These are phyloP conservation scores for Rhinophrynus dorsalis DNA, from an alignment of 2,797 vertebrate species.

Conservation along the genomic window DNA sequence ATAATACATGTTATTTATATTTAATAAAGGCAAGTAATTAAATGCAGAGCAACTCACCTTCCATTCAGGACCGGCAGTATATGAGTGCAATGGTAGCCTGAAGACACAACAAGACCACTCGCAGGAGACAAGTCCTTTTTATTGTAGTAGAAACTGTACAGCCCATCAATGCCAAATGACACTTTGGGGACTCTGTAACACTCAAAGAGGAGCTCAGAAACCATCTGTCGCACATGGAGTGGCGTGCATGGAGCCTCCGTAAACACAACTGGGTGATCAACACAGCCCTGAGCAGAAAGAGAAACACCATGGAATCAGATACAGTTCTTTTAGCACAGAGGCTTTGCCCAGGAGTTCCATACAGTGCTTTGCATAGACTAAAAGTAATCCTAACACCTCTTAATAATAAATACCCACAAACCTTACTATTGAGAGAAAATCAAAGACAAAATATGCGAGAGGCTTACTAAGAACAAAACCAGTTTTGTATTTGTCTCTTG, in stretches of 20 bases:
- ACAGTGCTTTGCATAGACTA: too few relatives aligned
- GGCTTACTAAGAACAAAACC: too few relatives aligned
- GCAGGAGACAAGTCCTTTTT: slow-evolving; percentile 62
- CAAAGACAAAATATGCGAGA: too few relatives aligned
- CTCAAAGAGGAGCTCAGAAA: slow-evolving; percentile 94
- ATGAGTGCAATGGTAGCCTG: slow-evolving; percentile 92
- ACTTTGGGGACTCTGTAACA: slow-evolving; percentile 89
- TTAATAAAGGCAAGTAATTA: not conserved
- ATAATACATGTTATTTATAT: too few relatives aligned
- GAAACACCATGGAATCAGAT: not conserved
- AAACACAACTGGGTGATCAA: slow-evolving; percentile 88
- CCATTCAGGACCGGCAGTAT: slow-evolving; percentile 89
- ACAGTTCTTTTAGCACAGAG: too few relatives aligned
- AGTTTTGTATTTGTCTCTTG: too few relatives aligned
- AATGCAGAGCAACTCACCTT: slow-evolving; percentile 71
- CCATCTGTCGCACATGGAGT: slow-evolving; percentile 92
- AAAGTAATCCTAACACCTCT: too few relatives aligned
- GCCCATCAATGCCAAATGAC: slow-evolving; percentile 86
- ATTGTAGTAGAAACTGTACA: slow-evolving; percentile 89
- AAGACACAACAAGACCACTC: slow-evolving; percentile 85
- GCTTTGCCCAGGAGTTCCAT: too few relatives aligned
- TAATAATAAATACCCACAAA: too few relatives aligned
- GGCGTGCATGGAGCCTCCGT: slow-evolving; percentile 93
- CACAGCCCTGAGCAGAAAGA: slow-evolving; percentile 71
- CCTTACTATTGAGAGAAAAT: too few relatives aligned